A percentile compares a stretch with the other conserved stretches of the same genome.
These are phyloP conservation scores for Bambusicola thoracicus DNA, from an alignment of 2,113 vertebrate species.

Conservation along the genomic window DNA sequence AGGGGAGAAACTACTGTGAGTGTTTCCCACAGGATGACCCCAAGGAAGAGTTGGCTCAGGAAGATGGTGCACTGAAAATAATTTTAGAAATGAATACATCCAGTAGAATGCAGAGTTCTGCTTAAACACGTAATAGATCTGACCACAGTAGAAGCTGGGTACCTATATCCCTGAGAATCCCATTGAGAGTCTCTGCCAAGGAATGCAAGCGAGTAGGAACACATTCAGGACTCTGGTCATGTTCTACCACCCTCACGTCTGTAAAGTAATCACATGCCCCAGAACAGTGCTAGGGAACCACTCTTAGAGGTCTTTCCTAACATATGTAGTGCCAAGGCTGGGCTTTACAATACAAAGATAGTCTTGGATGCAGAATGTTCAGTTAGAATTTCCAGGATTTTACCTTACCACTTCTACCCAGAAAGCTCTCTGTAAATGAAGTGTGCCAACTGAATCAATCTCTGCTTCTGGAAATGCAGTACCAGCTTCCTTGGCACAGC, in stretches of 20 bases:
- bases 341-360: background rate
- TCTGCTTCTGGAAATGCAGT: slow-evolving; percentile 21
- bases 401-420: background rate
- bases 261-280: background rate
- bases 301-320: background rate
- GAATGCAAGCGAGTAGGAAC: background rate
- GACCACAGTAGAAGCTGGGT: background rate
- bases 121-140: background rate
- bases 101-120: slow-evolving; percentile 4
- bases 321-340: fast-evolving
- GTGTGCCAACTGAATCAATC: background rate
- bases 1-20: background rate
- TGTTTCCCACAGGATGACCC: background rate
- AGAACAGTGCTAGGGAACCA: background rate
- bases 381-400: background rate
- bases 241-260: background rate
- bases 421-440: background rate
- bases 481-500: background rate
- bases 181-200: background rate
- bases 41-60: slow-evolving; percentile 19
- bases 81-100: background rate
- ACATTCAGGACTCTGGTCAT: background rate
- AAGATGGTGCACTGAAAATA: background rate
- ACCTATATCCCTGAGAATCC: background rate
- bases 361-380: background rate